Evolutionary conservation across 2,797 vertebrate species (phyloP).

Genomic region (Melanogrammus aeglefinus): DNA sequence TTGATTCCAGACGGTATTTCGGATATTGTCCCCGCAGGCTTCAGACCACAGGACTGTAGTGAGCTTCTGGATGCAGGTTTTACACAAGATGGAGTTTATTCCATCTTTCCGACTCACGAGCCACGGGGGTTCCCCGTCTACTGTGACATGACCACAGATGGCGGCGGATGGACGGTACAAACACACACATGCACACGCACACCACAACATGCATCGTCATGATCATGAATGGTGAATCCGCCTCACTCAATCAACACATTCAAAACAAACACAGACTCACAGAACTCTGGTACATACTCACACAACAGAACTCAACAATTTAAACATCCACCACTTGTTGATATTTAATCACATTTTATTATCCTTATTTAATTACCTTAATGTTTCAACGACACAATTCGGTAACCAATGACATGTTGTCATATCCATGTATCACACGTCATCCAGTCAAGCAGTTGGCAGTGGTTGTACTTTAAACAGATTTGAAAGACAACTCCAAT

Average conservation of each 20-base stretch:
- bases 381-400: too few relatives aligned
- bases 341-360: too few relatives aligned
- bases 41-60: constrained; percentile 85
- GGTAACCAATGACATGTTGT: too few relatives aligned
- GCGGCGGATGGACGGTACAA: constrained; percentile 92
- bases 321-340: too few relatives aligned
- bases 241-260: not conserved
- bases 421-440: too few relatives aligned
- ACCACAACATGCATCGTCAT: constrained; percentile 8
- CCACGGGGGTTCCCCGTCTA: constrained; percentile 89
- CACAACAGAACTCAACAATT: too few relatives aligned
- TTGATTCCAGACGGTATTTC: too few relatives aligned
- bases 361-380: too few relatives aligned
- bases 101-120: constrained; percentile 85
- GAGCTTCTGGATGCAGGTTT: constrained; percentile 80
- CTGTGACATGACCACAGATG: constrained; percentile 90
- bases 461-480: not conserved
- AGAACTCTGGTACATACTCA: not conserved
- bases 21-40: constrained; percentile 58
- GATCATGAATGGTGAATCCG: too few relatives aligned
- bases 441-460: not conserved
- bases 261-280: not conserved
- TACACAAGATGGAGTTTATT: constrained; percentile 85
- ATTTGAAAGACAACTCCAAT: not conserved
- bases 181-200: constrained; percentile 13